A percentile compares a stretch with the other conserved stretches of the same genome.
Conservation (phyloP, 2,888 invertebrate genomes). For the Galeopsomyia nigrocyanea region DNA sequence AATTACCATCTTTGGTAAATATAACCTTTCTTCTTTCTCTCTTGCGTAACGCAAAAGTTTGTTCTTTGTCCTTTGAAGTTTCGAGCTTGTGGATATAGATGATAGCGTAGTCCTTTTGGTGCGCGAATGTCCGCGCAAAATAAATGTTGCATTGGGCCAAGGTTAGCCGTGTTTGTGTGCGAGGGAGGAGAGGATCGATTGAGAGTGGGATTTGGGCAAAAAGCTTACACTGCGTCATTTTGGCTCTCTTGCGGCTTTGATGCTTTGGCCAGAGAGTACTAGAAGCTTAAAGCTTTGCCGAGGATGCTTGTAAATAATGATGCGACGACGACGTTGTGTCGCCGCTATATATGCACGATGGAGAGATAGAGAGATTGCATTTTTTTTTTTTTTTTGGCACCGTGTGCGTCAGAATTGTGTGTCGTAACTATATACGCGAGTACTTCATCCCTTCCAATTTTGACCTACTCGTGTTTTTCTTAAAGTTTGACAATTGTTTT, state of each 20-base stretch:
- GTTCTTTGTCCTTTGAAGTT: no score
- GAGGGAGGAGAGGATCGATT: neutral
- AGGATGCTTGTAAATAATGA: constrained; percentile 15
- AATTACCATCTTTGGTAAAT: constrained; percentile 1
- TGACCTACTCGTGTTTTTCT: neutral
- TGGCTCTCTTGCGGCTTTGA: neutral
- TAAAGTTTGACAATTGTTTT: neutral
- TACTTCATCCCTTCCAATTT: neutral
- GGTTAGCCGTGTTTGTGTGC: neutral
- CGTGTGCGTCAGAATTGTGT: no score
- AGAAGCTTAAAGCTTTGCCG: no score
- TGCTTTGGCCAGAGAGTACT: no score
- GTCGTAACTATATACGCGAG: no score
- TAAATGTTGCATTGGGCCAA: constrained; percentile 2
- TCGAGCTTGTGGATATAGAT: no score
- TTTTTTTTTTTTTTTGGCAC: no score
- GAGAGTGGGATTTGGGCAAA: neutral
- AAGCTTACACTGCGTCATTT: constrained; percentile 12
- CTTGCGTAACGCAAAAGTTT: no score
- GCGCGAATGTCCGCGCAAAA: no score
- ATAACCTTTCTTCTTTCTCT: no score
- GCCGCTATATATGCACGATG: neutral
- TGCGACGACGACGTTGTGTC: neutral
- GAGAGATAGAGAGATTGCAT: neutral
- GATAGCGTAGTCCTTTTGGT: no score